Evolutionary conservation across 2,113 vertebrate species (phyloP).

Genomic region (rat (Rattus norvegicus)): GRCr8 NC_086019.1:105827501-105828000

Average conservation of each 20-base stretch:
- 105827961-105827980: not conserved
- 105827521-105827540: not conserved
- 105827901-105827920: not conserved
- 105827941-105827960: not conserved
- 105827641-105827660: not conserved
- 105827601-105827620: not conserved
- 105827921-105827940: not conserved
- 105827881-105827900: not conserved
- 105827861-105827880: not conserved
- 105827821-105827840: not conserved
- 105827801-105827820: not conserved
- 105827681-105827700: not conserved
- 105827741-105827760: not conserved
- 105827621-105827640: not conserved
- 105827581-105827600: not conserved
- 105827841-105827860: not conserved
- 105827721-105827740: not conserved
- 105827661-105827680: not conserved
- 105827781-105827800: not conserved
- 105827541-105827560: not conserved
- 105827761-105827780: not conserved
- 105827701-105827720: not conserved
- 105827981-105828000: not conserved
- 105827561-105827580: not conserved
- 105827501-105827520: rapidly evolving